Base-by-base conservation (phyloP, 2,888 invertebrate genomes). In the Ennomos fuscantarius region DNA sequence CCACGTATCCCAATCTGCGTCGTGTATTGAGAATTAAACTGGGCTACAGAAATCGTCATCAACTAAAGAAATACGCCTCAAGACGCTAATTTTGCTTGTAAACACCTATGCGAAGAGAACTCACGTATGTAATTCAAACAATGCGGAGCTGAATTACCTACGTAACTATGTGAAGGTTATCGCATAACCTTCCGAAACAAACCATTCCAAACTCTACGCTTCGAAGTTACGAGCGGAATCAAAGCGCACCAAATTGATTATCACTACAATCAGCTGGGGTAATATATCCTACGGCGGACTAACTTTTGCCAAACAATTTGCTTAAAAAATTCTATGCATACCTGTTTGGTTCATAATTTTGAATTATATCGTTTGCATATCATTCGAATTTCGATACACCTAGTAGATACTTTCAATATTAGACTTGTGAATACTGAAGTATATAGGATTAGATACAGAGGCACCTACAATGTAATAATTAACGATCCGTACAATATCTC, bases 231-330 rank as follows among this genome's bases (percentile, higher is more conserved):
- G 55, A 55, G 44, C 55, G 9, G 60, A 60, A 60, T 60, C 56
- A 64, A 62, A 64, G 60, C 55, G 58, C 65, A 67, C 60, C 51
- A 66, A 62, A 62, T 50, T 65, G 55, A 66, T 67, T 60, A 69
- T 66, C 65, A 63, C 55, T 65, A 65, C 62, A 62, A 60, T 68
- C 67, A 65, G 56, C 60, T 49, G 57, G 57, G 34, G 34, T 39
- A 40, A 34, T 46, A 56, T 36, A 46, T 52, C 34, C 56, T 42
- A 51, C 42, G 11, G 48, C 33, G 42, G 43, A 34, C 11, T 15
- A 65, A 56, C 63, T 56, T 70, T 65, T 64, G 56, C 55, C 52
- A 65, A 69, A 24, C 24, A 24, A 24, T 24, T 6, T 24, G 24
- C 6, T 3, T 24, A 24, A 24, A 24, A 6, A 6, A 24, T 6